Conservation (phyloP, 2,888 invertebrate genomes). For the Acronicta leporina region DNA sequence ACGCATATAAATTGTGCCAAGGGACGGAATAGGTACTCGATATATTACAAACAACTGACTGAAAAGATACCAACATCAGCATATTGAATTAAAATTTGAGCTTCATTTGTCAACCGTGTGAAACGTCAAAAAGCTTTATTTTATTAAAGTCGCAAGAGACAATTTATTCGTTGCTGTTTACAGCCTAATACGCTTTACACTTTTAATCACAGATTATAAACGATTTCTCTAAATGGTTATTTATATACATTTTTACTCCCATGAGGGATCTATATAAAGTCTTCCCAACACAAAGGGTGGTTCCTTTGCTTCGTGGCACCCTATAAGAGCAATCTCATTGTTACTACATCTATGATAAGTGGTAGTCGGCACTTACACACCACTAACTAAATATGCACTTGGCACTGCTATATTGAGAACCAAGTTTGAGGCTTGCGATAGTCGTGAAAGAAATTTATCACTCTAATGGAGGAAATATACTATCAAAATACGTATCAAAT, state of each 20-base stretch:
- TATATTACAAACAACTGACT: conserved; percentile 56
- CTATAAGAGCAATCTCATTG: conserved; percentile 69
- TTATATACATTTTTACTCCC: conserved; percentile 80
- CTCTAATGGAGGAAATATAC: conserved; percentile 11
- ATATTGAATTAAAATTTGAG: conserved; percentile 50
- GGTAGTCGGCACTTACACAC: conserved; percentile 41
- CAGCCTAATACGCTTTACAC: conserved; percentile 78
- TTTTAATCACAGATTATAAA: conserved; percentile 76
- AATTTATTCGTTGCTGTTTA: conserved; percentile 80
- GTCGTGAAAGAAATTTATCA: conserved; percentile 12
- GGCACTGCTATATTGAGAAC: conserved; percentile 68
- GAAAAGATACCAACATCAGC: conserved; percentile 48
- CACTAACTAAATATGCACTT: conserved; percentile 63
- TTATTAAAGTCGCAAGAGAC: conserved; percentile 40
- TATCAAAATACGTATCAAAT: conserved; percentile 29
- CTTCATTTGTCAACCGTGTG: conserved; percentile 43
- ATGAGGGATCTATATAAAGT: conserved; percentile 71
- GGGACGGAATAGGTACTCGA: conserved; percentile 75
- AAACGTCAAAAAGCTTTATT: conserved; percentile 50
- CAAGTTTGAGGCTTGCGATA: conserved; percentile 47
- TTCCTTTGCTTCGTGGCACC: conserved; percentile 64
- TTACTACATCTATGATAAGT: conserved; percentile 64
- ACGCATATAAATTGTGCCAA: conserved; percentile 74
- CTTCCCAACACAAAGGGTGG: conserved; percentile 65
- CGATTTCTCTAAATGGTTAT: conserved; percentile 70